Percentiles rank a stretch among this genome's conserved stretches.
phyloP scores from a whole-genome alignment of 2,113 vertebrate genomes.

The Myotis brandtii region DNA sequence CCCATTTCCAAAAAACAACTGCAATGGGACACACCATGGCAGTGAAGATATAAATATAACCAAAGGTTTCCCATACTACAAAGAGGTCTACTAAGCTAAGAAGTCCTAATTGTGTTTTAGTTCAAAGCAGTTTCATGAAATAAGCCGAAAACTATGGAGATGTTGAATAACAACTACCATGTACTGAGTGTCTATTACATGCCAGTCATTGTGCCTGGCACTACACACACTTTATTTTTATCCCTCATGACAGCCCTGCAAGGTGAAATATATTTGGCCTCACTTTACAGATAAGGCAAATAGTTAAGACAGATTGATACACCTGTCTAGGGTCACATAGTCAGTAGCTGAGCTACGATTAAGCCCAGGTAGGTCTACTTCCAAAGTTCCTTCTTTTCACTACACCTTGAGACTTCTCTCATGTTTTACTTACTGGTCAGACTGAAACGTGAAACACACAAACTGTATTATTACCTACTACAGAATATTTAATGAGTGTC shows the following conservation, averaged over 20 bases:
- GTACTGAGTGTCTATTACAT: not conserved
- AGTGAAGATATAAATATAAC: constrained; percentile 1
- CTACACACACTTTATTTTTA: not conserved
- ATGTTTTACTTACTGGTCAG: constrained; percentile 5
- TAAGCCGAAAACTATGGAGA: constrained; percentile 8
- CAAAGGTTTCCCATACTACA: not conserved
- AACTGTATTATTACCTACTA: not conserved
- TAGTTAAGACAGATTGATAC: not conserved
- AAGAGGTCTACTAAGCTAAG: not conserved
- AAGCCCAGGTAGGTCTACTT: not conserved
- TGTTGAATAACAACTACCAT: not conserved
- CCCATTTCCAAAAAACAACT: not conserved
- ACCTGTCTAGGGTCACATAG: not conserved
- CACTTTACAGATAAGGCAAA: constrained; percentile 38
- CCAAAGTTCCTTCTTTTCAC: constrained; percentile 7
- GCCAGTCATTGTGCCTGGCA: not conserved
- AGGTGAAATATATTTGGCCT: not conserved
- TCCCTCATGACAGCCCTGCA: not conserved
- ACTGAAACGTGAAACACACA: not conserved
- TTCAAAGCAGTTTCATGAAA: constrained; percentile 14
- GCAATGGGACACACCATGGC: not conserved
- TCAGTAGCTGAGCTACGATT: not conserved
- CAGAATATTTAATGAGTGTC: not conserved
- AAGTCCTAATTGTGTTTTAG: not conserved
- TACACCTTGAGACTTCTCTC: constrained; percentile 12